phyloP scores from a whole-genome alignment of 1,140 invertebrate species.

The Magallana ariakensis region DNA sequence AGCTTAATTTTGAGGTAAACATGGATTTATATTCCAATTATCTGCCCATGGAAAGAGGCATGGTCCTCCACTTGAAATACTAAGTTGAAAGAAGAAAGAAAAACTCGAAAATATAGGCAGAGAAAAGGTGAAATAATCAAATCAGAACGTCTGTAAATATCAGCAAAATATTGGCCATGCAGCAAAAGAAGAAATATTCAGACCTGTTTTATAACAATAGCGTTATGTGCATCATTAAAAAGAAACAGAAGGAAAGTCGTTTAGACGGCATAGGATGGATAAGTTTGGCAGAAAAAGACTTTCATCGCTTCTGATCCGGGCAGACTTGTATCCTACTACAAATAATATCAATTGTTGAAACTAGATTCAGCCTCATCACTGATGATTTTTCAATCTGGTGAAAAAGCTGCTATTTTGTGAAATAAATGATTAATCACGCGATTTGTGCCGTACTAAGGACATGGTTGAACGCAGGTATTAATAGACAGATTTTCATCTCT shows the following conservation, averaged over 20 bases:
- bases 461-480: slow-evolving; percentile 24
- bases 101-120: no score
- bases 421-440: slow-evolving; percentile 26
- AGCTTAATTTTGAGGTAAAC: no score
- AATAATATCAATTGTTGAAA: slow-evolving; percentile 36
- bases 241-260: not conserved
- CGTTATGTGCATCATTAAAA: slow-evolving; percentile 31
- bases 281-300: slow-evolving; percentile 29
- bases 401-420: slow-evolving; percentile 21
- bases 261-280: not conserved
- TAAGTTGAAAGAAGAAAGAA: no score
- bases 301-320: slow-evolving; percentile 23
- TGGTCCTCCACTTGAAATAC: no score
- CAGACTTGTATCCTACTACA: slow-evolving; percentile 19
- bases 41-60: no score
- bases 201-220: slow-evolving; percentile 17
- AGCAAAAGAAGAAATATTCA: not conserved
- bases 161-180: no score
- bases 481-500: slow-evolving; percentile 30
- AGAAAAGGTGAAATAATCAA: no score
- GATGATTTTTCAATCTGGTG: slow-evolving; percentile 26
- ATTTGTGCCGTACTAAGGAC: not conserved
- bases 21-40: no score
- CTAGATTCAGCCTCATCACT: slow-evolving; percentile 1
- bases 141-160: no score